These are phyloP conservation scores for Rhagium mordax DNA, from an alignment of 2,888 invertebrate species.

Conservation along the genomic window DNA sequence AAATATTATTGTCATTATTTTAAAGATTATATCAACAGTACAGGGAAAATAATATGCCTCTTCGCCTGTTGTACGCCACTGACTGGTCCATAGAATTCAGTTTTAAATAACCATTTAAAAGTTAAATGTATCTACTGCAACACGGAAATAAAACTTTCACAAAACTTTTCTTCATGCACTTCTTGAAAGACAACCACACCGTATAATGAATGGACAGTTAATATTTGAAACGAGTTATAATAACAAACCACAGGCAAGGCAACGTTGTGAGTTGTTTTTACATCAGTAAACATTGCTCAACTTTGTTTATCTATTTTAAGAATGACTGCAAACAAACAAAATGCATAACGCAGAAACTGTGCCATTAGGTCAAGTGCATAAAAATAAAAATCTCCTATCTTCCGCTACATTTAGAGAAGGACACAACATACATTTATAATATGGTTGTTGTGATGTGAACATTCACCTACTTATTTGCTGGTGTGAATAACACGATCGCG, in stretches of 20 bases:
- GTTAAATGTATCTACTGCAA: no score
- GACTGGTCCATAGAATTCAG: background rate
- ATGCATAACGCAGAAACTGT: conserved; percentile 46
- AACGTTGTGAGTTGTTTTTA: conserved; percentile 6
- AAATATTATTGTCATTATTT: no score
- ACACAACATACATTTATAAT: background rate
- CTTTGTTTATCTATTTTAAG: conserved; percentile 45
- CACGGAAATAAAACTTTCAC: background rate
- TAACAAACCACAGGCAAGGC: background rate
- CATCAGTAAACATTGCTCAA: conserved; percentile 46
- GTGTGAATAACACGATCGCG: background rate
- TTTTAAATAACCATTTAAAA: background rate
- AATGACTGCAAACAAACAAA: conserved; percentile 37
- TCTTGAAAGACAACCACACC: background rate
- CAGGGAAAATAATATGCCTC: no score
- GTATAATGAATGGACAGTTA: background rate
- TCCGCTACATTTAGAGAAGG: conserved; percentile 2
- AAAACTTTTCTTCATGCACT: background rate
- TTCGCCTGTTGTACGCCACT: background rate
- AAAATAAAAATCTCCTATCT: conserved; percentile 38
- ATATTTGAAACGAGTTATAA: conserved; percentile 3
- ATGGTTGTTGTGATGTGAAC: background rate
- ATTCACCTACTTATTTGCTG: conserved; percentile 11
- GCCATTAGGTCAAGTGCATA: conserved; percentile 51
- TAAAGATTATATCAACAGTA: no score